Conservation (phyloP, 1,140 invertebrate genomes). For the Bombus pascuorum region DNA sequence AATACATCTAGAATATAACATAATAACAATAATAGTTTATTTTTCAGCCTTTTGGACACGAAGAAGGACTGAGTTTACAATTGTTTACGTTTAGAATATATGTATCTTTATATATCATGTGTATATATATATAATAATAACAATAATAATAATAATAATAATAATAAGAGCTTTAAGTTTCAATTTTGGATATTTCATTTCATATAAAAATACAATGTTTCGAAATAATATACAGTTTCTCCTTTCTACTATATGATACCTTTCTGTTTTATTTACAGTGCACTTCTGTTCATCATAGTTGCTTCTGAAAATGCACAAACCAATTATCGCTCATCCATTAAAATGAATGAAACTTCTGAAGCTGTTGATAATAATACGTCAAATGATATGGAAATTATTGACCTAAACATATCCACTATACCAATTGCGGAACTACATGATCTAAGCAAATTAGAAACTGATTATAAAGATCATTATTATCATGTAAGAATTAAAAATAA, state of each 20-base stretch:
- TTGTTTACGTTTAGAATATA: no score
- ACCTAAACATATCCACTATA: constrained; percentile 35
- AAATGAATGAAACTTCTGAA: constrained; percentile 52
- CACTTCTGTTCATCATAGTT: constrained; percentile 75
- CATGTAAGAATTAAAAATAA: constrained; percentile 31
- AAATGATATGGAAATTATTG: constrained; percentile 42
- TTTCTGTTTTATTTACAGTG: constrained; percentile 63
- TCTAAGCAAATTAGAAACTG: constrained; percentile 41
- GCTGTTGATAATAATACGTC: constrained; percentile 59
- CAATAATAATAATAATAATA: not conserved
- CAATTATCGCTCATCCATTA: constrained; percentile 35
- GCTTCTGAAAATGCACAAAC: constrained; percentile 69
- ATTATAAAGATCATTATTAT: constrained; percentile 48
- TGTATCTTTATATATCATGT: no score
- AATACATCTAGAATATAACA: no score
- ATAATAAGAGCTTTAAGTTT: not conserved
- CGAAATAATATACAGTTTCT: not conserved
- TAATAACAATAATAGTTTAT: no score
- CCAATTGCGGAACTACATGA: constrained; percentile 28
- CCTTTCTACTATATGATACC: not conserved
- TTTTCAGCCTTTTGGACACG: no score
- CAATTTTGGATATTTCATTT: not conserved
- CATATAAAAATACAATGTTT: no score
- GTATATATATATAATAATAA: no score
- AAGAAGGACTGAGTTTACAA: no score